Base-by-base conservation (phyloP, 2,888 invertebrate species). In the Ethmia dodecea region DNA sequence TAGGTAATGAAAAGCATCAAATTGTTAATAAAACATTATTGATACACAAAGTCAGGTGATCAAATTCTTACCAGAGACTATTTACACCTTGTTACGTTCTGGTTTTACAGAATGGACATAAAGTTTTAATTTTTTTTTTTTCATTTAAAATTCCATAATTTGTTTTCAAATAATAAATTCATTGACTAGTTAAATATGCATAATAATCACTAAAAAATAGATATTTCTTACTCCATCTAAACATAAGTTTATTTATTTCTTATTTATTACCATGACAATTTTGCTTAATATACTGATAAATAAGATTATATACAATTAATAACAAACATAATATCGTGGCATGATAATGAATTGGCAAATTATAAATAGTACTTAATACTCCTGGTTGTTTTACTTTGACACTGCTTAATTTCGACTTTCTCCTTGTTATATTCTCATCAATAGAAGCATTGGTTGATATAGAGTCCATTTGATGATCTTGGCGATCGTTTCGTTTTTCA, bases 301-400 rank as follows among this genome's bases (percentile, higher is more conserved):
- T 58, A 55, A 87, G 71, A 67, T 87, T 87, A 74, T 86, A 87
- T 71, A 84, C 70, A 73, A 87, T 83, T 66, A 87, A 73, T 52
- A 86, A 59, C 55, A 84, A 71, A 74, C 87, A 87, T 54, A 87
- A 47, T 55, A 87, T 77, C 44, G 76, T 75, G 52, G 87, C 86
- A 55, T 86, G 86, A 68, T 87, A 87, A 68, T 87, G 87, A 62
- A 80, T 70, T 44, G 86, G 87, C 79, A 86, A 75, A 49, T 79
- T 81, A 61, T 70, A 79, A 54, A 87, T 69, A 60, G 64, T 64
- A 47, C 63, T 64, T 41, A 78, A 52, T 44, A 84, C 59, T 62
- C 81, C 74, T 35, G 49, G 55, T 28, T 53, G 61, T 52, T 62
- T 69, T 40, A 56, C 62, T 49, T 58, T 59, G 59, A 68, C 71